Percentiles rank a stretch among this genome's conserved stretches.
Conservation (phyloP, 2,797 vertebrate genomes). For the Tragelaphus oryx region DNA sequence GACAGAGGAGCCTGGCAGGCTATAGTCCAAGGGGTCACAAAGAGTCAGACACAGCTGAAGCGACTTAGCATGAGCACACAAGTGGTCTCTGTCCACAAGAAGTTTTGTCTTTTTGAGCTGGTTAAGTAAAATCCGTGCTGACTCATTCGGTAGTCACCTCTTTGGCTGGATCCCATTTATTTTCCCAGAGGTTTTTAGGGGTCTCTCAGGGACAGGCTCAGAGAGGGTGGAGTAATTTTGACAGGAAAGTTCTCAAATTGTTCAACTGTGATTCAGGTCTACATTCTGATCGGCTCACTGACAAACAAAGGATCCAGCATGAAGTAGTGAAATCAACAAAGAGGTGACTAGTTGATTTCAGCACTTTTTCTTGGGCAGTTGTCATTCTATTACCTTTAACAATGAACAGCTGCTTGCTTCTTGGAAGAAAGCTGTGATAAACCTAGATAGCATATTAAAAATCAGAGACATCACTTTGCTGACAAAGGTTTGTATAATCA, state of each 20-base stretch:
- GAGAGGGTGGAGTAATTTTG: neutral
- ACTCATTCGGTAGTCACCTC: neutral
- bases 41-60: neutral
- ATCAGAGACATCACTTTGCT: neutral
- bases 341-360: neutral
- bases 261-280: slow-evolving; percentile 10
- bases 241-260: neutral
- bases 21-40: neutral
- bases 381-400: neutral
- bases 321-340: slow-evolving; percentile 10
- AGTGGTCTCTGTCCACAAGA: neutral
- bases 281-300: neutral
- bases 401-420: neutral
- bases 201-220: neutral
- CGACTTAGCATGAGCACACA: neutral
- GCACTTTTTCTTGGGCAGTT: neutral
- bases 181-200: neutral
- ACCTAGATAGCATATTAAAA: neutral
- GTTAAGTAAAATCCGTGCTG: neutral
- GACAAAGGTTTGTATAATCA: neutral
- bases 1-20: neutral
- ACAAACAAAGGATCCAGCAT: neutral
- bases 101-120: slow-evolving; percentile 15
- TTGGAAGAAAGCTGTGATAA: neutral
- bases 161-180: neutral